Base-by-base conservation (phyloP, 2,888 invertebrate genomes). In the Teinopalpus imperialis region DNA sequence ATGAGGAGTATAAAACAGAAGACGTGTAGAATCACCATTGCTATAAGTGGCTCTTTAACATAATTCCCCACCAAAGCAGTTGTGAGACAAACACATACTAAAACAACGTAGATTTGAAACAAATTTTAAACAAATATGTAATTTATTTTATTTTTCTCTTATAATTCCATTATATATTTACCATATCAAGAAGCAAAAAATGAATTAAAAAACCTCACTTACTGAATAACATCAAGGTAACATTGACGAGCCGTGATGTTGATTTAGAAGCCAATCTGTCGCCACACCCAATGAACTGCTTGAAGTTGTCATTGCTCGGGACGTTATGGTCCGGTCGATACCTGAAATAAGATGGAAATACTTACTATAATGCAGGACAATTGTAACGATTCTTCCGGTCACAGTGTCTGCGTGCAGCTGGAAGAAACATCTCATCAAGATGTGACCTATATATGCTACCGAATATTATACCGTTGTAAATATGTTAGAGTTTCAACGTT, bases 161-260 rank as follows among this genome's bases (percentile, higher is more conserved):
- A n/a, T n/a, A n/a, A n/a, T n/a, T n/a, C n/a, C n/a, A n/a, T n/a
- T n/a, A n/a, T n/a, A n/a, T n/a, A n/a, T n/a, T n/a, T n/a, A n/a
- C n/a, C n/a, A n/a, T n/a, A n/a, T n/a, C n/a, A 32, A 14, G 7
- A 41, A 24, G 5, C 3, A 27, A 21, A 24, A n/a, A n/a, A n/a
- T n/a, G n/a, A n/a, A n/a, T n/a, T n/a, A n/a, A n/a, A n/a, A n/a
- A n/a, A n/a, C n/a, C n/a, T n/a, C 5, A 64, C 80, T 74, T 60
- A 86, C 86, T 55, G 24, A 69, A 85, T 7, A 78, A 10, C 1
- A 64, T 1, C 1, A 85, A 57, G 1, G 65, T 47, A 0, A 64
- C 40, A n/a, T 68, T 55, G n/a, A 73, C 63, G 10, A 81, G 59
- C 5, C 51, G 60, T 0, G 69, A 64, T 0, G 77, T 69, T 0